Conservation (phyloP, 2,113 vertebrate species). For the Seriola aureovittata region DNA sequence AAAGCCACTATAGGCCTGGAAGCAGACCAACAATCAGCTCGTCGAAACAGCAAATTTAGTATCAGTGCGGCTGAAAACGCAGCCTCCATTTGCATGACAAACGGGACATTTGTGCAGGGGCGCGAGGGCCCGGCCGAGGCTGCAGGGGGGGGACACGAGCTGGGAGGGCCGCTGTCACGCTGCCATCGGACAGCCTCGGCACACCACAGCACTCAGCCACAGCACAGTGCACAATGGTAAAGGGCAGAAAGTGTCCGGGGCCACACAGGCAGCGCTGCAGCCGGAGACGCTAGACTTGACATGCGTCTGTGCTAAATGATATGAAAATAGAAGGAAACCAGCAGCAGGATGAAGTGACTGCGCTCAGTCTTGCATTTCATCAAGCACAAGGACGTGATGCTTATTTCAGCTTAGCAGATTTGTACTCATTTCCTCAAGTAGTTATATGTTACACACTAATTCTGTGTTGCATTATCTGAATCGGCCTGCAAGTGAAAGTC, state of each 20-base stretch:
- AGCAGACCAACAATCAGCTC: conserved; percentile 52
- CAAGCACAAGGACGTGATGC: not conserved
- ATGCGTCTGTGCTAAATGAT: not conserved
- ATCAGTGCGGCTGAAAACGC: conserved; percentile 54
- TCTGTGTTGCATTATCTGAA: not conserved
- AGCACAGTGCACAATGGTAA: not conserved
- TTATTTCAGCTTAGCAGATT: conserved; percentile 15
- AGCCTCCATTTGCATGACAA: conserved; percentile 75
- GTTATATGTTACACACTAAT: not conserved
- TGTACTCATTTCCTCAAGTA: not conserved
- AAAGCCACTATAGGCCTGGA: conserved; percentile 43
- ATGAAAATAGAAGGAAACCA: conserved; percentile 2
- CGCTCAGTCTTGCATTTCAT: not conserved
- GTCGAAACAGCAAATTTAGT: conserved; percentile 67
- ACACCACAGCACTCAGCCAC: not conserved
- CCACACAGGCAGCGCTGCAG: not conserved
- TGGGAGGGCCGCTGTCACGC: conserved; percentile 16
- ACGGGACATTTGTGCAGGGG: conserved; percentile 54
- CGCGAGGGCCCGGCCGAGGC: conserved; percentile 23
- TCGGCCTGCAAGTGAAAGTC: not conserved
- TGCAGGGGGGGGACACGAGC: conserved; percentile 10
- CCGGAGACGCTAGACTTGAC: not conserved
- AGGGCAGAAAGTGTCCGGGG: not conserved
- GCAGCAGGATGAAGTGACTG: not conserved
- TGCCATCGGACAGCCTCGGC: not conserved